Evolutionary conservation across 2,888 invertebrate genomes (phyloP), one percentile per base, ranked within the genome.

Genomic region (Stenodera caucasica): DNA sequence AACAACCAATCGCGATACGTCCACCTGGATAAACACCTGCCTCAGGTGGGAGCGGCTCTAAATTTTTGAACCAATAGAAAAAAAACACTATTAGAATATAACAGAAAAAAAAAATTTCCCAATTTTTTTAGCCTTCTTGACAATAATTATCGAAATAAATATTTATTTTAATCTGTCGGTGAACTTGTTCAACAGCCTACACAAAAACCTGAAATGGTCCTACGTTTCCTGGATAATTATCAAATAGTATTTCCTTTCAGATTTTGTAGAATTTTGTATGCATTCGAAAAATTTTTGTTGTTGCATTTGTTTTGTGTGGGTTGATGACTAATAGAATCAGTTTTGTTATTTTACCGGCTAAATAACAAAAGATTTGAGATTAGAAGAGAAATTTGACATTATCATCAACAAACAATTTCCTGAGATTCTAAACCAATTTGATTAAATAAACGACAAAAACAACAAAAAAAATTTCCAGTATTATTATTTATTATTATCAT

Each of bases 21-120:
- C 58, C 70, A 72, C 74, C 75, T 74, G 74, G 63, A 65, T 61
- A 63, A 67, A 71, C 70, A 75, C 75, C 75, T 75, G 75, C 70
- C 64, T 67, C 72, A 75, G 75, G 74, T 75, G 75, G 74, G 40
- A 21, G 74, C 70, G 73, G 72, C 70, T 57, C 67, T 64, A 61
- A 61, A 21, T 7, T 21, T 49, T 33, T 15, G n/a, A 33, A 33
- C 56, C 56, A 56, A 56, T 56, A 30, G n/a, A n/a, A 52, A 18
- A 33, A 52, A 26, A 29, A 8, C 14, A 51, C 32, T n/a, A n/a
- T n/a, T n/a, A n/a, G n/a, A n/a, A n/a, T n/a, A n/a, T n/a, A n/a
- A n/a, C n/a, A n/a, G n/a, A n/a, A n/a, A n/a, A n/a, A n/a, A n/a
- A n/a, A n/a, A n/a, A n/a, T n/a, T n/a, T n/a, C n/a, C n/a, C n/a